These are phyloP conservation scores for Perithous albicinctus DNA, from an alignment of 2,888 invertebrate genomes.

Conservation along the genomic window DNA sequence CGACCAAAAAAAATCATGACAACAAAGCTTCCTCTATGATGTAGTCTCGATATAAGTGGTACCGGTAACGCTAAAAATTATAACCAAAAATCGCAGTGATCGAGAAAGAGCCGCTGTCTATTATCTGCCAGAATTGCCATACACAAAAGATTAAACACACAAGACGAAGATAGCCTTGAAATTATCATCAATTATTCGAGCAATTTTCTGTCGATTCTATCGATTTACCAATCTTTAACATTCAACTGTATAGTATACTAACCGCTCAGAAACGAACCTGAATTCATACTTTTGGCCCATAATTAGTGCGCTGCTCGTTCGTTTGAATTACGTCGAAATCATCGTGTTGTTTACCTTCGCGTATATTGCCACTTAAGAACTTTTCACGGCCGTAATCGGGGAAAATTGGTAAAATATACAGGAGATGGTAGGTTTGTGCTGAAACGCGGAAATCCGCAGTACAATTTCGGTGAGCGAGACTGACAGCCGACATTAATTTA, in stretches of 20 bases:
- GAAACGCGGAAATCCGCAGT: constrained; percentile 70
- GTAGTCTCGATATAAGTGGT: no score
- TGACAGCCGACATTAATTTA: constrained; percentile 76
- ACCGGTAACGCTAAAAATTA: no score
- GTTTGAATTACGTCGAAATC: constrained; percentile 5
- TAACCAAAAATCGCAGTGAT: no score
- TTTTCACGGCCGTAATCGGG: constrained; percentile 77
- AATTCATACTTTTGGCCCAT: constrained; percentile 18
- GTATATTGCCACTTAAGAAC: constrained; percentile 67
- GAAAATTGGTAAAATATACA: constrained; percentile 76
- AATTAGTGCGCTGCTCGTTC: constrained; percentile 23
- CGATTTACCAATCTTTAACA: constrained; percentile 30
- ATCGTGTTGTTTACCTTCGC: constrained; percentile 39
- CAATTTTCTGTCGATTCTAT: constrained; percentile 55
- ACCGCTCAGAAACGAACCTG: neutral
- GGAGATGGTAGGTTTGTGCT: constrained; percentile 13
- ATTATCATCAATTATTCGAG: constrained; percentile 48
- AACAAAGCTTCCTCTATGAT: no score
- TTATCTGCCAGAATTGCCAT: neutral
- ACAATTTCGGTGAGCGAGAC: constrained; percentile 46
- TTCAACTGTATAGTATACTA: neutral
- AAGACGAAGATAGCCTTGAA: constrained; percentile 36
- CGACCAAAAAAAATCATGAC: no score
- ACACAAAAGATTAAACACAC: constrained; percentile 41
- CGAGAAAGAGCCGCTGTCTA: no score